Base-by-base conservation (phyloP, 2,797 vertebrate genomes). In the Malurus splendens region DNA sequence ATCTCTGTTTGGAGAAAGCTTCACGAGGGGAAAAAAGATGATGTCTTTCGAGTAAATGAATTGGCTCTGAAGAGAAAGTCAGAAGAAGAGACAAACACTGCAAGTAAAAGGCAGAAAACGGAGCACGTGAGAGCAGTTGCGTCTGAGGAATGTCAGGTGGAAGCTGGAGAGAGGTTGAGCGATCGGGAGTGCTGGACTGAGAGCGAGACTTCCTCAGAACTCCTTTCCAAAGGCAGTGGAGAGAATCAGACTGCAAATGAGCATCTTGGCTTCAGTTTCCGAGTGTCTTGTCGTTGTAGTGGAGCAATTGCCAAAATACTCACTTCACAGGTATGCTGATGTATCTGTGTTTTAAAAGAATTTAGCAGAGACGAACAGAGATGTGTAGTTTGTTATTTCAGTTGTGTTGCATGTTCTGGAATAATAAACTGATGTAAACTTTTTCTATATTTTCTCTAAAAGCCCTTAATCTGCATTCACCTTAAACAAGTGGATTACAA, bases 211-310 rank as follows among this genome's bases (percentile, higher is more conserved):
- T 66, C 41, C 70, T 87, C 67, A 41, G 86, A 90, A 68, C 66
- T 66, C 27, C 32, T 47, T 64, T 36, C 51, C 30, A 32, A 60
- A 73, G 64, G n/a, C 38, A 73, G 44, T 7, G 16, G 3, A 36
- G 73, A 78, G 10, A 38, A 92, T 38, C 51, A 76, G 25, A 3
- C 6, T 55, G 50, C 1, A 0, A 12, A 12, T 7, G 64, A 54
- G 51, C 16, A 81, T 48, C 10, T 47, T 1, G 14, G 52, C 57
- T 67, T 96, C 72, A 96, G 92, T 42, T 99, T 99, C 90, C 97
- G 99, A 95, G 97, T 99, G 77, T 98, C 97, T 75, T 99, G 99
- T 95, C 98, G 98, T 64, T 99, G 98, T 73, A 98, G 97, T 47
- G 98, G 99, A 82, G 91, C 95, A 1, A 41, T 98, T 79, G 96